Conservation (phyloP, 2,888 invertebrate species). For the Drosophila seclusa region DNA sequence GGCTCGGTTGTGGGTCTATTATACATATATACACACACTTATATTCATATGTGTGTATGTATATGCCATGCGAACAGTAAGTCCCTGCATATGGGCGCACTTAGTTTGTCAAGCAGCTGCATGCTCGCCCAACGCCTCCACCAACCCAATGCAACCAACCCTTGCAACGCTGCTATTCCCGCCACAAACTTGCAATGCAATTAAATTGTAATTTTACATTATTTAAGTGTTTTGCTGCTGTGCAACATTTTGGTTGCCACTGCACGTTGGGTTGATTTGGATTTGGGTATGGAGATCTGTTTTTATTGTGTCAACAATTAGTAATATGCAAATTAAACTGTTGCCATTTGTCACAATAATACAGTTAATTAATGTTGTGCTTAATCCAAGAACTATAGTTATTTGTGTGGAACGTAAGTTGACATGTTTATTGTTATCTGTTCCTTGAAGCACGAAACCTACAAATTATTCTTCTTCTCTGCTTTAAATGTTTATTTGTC, state of each 20-base stretch:
- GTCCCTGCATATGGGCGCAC: slow-evolving; percentile 57
- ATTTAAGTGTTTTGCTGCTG: slow-evolving; percentile 73
- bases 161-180: slow-evolving; percentile 2
- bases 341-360: slow-evolving; percentile 42
- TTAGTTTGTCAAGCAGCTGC: slow-evolving; percentile 44
- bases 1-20: slow-evolving; percentile 64
- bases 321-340: slow-evolving; percentile 49
- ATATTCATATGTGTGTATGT: neutral
- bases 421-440: neutral
- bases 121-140: neutral
- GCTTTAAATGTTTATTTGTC: neutral
- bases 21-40: slow-evolving; percentile 29
- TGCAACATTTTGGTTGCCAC: slow-evolving; percentile 61
- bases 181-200: slow-evolving; percentile 75
- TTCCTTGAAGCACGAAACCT: neutral
- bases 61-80: slow-evolving; percentile 21
- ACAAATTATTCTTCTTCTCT: neutral
- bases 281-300: slow-evolving; percentile 1
- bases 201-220: slow-evolving; percentile 77
- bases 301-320: slow-evolving; percentile 76
- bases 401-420: neutral
- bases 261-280: slow-evolving; percentile 26
- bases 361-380: slow-evolving; percentile 18
- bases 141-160: neutral
- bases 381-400: neutral